Conservation (phyloP, 2,113 vertebrate species). For the Podarcis raffonei region DNA sequence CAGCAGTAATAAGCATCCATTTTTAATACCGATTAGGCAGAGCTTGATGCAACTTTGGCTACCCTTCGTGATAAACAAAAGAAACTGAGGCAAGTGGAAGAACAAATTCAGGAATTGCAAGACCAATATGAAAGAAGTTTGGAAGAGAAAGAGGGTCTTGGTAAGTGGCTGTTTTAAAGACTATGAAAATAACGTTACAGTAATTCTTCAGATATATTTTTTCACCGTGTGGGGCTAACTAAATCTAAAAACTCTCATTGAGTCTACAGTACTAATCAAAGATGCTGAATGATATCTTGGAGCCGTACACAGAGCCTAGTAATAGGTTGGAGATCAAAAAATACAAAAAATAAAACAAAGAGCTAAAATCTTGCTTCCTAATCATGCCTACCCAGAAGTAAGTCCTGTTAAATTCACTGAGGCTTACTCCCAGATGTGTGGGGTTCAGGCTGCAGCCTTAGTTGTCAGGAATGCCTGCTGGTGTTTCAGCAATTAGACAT, state of each 20-base stretch:
- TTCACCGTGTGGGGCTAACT: not conserved
- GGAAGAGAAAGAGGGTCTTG: conserved; percentile 81
- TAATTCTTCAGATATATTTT: not conserved
- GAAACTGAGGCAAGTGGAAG: conserved; percentile 79
- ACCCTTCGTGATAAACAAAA: conserved; percentile 81
- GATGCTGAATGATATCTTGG: not conserved
- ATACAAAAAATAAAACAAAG: not conserved
- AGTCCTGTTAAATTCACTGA: too few relatives aligned
- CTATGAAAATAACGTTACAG: not conserved
- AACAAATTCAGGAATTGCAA: conserved; percentile 79
- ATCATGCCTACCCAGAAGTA: too few relatives aligned
- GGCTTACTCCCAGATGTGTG: too few relatives aligned
- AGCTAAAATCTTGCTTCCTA: not conserved
- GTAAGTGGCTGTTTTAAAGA: conserved; percentile 62
- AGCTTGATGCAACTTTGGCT: conserved; percentile 81
- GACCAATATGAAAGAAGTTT: conserved; percentile 80
- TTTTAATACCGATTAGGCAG: conserved; percentile 66
- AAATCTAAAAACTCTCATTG: not conserved
- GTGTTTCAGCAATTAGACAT: not conserved
- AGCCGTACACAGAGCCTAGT: not conserved
- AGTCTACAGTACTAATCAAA: not conserved
- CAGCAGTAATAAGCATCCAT: not conserved
- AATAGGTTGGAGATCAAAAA: not conserved
- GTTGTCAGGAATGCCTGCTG: not conserved
- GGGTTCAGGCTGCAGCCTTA: too few relatives aligned